These are phyloP conservation scores for Lepidotrigona ventralis DNA, from an alignment of 1,140 invertebrate genomes.

Conservation along the genomic window DNA sequence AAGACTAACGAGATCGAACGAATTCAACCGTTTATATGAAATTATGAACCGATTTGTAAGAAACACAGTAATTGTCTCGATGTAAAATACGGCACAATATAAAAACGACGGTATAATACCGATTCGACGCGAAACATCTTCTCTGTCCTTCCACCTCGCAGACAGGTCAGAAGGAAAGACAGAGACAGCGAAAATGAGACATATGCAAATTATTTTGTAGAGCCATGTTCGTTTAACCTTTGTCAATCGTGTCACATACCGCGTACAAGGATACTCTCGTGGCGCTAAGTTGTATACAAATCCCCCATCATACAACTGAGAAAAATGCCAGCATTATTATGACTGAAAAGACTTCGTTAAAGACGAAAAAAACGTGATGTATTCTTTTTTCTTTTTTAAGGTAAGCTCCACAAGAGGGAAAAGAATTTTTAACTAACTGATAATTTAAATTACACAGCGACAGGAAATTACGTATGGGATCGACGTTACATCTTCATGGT, in stretches of 20 bases:
- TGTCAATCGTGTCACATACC: slow-evolving; percentile 29
- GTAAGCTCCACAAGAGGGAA: neutral
- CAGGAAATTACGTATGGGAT: slow-evolving; percentile 52
- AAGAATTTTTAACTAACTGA: too few relatives aligned
- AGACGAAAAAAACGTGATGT: neutral
- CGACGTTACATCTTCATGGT: slow-evolving; percentile 59
- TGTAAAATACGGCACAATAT: neutral
- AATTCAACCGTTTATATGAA: neutral
- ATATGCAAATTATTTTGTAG: slow-evolving; percentile 57
- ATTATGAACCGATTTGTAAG: neutral
- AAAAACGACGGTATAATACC: slow-evolving; percentile 20
- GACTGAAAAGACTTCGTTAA: neutral
- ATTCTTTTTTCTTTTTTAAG: neutral
- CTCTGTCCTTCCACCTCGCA: slow-evolving; percentile 8
- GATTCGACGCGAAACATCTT: slow-evolving; percentile 29
- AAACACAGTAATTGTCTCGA: neutral
- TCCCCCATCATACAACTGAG: neutral
- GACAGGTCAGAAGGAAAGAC: slow-evolving; percentile 37
- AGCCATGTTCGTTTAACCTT: slow-evolving; percentile 43
- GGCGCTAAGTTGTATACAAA: neutral
- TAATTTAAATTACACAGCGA: neutral
- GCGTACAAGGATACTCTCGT: slow-evolving; percentile 33
- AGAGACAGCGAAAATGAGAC: slow-evolving; percentile 49
- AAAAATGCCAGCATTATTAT: slow-evolving; percentile 7
- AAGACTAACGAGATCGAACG: neutral